These are phyloP conservation scores for Cremastinae sp. DNA, from an alignment of 2,888 invertebrate genomes.

Conservation along the genomic window DNA sequence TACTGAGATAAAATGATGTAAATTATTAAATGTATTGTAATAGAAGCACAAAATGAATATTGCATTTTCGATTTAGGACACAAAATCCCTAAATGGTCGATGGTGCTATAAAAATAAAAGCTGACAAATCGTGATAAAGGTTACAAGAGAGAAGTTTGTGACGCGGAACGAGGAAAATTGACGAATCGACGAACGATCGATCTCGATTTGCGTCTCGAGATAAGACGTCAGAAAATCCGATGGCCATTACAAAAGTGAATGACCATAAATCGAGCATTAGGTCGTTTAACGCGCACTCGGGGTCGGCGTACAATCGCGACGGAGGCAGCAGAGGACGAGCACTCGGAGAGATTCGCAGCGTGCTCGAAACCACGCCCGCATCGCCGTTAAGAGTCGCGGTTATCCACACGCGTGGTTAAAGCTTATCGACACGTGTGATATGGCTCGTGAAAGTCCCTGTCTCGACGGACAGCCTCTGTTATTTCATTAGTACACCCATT, in stretches of 20 bases:
- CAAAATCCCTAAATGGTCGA: too few species aligned
- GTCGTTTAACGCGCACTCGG: slow-evolving; percentile 42
- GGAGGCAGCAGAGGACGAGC: slow-evolving; percentile 50
- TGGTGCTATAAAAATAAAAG: too few species aligned
- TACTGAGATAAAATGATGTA: too few species aligned
- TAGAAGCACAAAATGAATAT: too few species aligned
- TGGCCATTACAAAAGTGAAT: slow-evolving; percentile 23
- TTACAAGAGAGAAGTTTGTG: too few species aligned
- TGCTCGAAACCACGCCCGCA: slow-evolving; percentile 24
- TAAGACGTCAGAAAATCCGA: slow-evolving; percentile 10
- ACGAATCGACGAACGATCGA: neutral
- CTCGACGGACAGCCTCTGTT: slow-evolving; percentile 21
- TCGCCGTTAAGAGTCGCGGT: slow-evolving; percentile 60
- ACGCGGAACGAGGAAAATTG: too few species aligned
- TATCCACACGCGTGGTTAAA: slow-evolving; percentile 50
- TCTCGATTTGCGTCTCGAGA: slow-evolving; percentile 9
- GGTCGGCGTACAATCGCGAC: slow-evolving; percentile 50
- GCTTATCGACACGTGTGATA: slow-evolving; percentile 41
- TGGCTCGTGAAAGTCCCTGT: slow-evolving; percentile 32
- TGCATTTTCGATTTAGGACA: too few species aligned
- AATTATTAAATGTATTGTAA: too few species aligned
- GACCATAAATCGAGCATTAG: slow-evolving; percentile 36
- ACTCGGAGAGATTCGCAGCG: slow-evolving; percentile 1
- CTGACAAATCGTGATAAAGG: too few species aligned
- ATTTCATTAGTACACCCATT: slow-evolving; percentile 39